Evolutionary conservation across 2,888 invertebrate species (phyloP).

Genomic region (Lithophane semibrunnea): DNA sequence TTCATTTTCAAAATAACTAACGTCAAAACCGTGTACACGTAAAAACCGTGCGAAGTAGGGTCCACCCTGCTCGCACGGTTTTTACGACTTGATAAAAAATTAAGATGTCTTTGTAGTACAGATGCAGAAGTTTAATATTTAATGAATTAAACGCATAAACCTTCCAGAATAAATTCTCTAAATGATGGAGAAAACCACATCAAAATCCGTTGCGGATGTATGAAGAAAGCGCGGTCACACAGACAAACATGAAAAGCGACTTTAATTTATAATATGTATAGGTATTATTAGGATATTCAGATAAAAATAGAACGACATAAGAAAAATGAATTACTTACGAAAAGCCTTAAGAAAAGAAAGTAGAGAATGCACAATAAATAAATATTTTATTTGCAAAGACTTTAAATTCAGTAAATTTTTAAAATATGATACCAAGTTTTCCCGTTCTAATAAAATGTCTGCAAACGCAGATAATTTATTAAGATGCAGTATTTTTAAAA

Average conservation of each 20-base stretch:
- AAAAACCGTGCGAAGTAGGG: no score
- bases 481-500: not conserved
- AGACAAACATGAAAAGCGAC: not conserved
- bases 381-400: slow-evolving; percentile 6
- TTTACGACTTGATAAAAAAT: not conserved
- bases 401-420: not conserved
- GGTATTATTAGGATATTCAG: not conserved
- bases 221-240: not conserved
- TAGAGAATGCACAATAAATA: not conserved
- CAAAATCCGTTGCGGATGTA: not conserved
- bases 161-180: not conserved
- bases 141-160: not conserved
- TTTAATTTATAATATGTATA: not conserved
- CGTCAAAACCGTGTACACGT: no score
- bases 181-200: no score
- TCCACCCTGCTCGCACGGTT: no score
- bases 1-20: not conserved
- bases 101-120: not conserved
- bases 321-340: not conserved
- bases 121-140: not conserved
- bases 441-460: not conserved
- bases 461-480: not conserved
- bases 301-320: not conserved
- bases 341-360: not conserved
- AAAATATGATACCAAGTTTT: not conserved